phyloP scores from a whole-genome alignment of 2,888 invertebrate genomes.

The Dexiosoma caninum region DNA sequence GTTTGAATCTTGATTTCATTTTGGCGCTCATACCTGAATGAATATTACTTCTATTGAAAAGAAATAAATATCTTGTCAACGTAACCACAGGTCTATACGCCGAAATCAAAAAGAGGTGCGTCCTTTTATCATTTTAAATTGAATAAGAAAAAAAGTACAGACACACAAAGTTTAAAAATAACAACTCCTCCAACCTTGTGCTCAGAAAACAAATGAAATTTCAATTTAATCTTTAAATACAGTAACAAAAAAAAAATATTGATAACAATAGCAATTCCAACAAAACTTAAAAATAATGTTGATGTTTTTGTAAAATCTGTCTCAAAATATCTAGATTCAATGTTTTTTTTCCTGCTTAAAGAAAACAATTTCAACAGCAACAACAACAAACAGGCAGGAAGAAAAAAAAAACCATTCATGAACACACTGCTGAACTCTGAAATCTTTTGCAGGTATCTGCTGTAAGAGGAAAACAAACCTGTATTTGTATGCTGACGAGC shows the following conservation, averaged over 20 bases:
- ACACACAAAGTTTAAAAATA: slow-evolving; percentile 51
- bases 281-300: slow-evolving; percentile 21
- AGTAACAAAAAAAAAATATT: not conserved
- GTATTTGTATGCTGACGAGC: slow-evolving; percentile 9
- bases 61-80: slow-evolving; percentile 74
- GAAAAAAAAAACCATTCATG: slow-evolving; percentile 47
- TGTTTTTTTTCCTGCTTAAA: slow-evolving; percentile 5
- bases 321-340: slow-evolving; percentile 25
- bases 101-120: slow-evolving; percentile 63
- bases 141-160: slow-evolving; percentile 8
- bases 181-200: slow-evolving; percentile 65
- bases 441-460: slow-evolving; percentile 33
- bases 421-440: slow-evolving; percentile 21
- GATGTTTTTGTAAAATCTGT: slow-evolving; percentile 50
- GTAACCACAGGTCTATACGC: slow-evolving; percentile 4
- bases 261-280: slow-evolving; percentile 50
- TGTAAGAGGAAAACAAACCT: slow-evolving; percentile 30
- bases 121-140: slow-evolving; percentile 53
- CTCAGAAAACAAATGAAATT: slow-evolving; percentile 65
- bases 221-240: slow-evolving; percentile 53
- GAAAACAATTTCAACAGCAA: slow-evolving; percentile 19
- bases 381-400: slow-evolving; percentile 42
- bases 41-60: slow-evolving; percentile 71
- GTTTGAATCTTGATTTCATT: slow-evolving; percentile 64
- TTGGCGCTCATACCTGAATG: slow-evolving; percentile 68